Evolutionary conservation across 2,888 invertebrate genomes (phyloP).

Genomic region (Phania funesta): DNA sequence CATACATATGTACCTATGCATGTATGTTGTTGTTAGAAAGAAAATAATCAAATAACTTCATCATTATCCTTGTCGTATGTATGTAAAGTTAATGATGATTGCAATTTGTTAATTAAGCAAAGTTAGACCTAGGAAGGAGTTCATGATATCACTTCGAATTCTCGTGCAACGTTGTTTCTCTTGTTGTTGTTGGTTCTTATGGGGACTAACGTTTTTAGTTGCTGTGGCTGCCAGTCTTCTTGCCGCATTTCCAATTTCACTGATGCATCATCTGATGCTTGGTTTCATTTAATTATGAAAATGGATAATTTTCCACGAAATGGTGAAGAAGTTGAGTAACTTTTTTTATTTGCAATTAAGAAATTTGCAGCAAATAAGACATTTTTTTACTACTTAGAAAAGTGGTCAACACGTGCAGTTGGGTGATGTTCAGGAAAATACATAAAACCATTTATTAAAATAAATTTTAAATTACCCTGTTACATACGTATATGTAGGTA

Average conservation of each 20-base stretch:
- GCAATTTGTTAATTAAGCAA: conserved; percentile 42
- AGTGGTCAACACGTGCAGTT: background rate
- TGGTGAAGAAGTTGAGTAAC: conserved; percentile 3
- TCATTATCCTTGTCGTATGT: conserved; percentile 17
- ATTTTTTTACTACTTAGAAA: background rate
- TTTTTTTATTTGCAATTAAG: background rate
- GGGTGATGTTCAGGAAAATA: too few species aligned
- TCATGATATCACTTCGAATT: conserved; percentile 63
- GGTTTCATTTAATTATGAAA: conserved; percentile 77
- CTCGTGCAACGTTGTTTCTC: conserved; percentile 1
- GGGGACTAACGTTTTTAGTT: conserved; percentile 21
- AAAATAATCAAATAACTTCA: background rate
- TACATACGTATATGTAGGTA: too few species aligned
- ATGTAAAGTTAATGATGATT: conserved; percentile 19
- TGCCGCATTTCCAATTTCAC: conserved; percentile 74
- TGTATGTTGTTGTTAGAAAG: background rate
- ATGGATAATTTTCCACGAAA: conserved; percentile 61
- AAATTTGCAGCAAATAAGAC: background rate
- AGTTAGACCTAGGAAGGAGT: conserved; percentile 73
- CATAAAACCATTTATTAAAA: too few species aligned
- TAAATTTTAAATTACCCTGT: too few species aligned
- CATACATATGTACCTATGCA: too few species aligned
- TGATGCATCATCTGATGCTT: conserved; percentile 75
- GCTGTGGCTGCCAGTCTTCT: conserved; percentile 20
- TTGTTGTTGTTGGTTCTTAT: conserved; percentile 8